Percentiles rank a stretch among this genome's conserved stretches.
Evolutionary conservation across 2,888 invertebrate species (phyloP).

Genomic region (Pheosia tremula): DNA sequence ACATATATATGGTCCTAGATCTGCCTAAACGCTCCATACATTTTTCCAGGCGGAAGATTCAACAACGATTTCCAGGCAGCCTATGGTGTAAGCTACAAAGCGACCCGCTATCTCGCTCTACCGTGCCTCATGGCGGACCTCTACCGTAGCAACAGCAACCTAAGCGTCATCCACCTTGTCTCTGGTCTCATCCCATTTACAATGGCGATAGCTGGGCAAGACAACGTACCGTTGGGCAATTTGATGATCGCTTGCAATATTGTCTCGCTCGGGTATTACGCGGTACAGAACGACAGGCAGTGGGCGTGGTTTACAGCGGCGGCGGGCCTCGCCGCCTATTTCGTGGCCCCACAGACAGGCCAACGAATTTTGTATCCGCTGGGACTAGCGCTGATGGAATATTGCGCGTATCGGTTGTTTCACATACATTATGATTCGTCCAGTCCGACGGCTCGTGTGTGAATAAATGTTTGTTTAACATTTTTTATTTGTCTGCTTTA

Average conservation of each 20-base stretch:
- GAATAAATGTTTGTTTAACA: constrained; percentile 5
- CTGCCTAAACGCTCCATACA: background rate
- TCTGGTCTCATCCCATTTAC: constrained; percentile 69
- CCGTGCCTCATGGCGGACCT: constrained; percentile 72
- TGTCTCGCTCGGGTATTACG: constrained; percentile 57
- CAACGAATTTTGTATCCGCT: constrained; percentile 62
- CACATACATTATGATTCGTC: constrained; percentile 27
- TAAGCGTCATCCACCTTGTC: constrained; percentile 57
- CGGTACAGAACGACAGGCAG: constrained; percentile 47
- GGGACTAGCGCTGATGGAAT: constrained; percentile 62
- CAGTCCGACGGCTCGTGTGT: background rate
- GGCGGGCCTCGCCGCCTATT: constrained; percentile 61
- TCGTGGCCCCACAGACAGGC: constrained; percentile 43
- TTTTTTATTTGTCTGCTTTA: no score
- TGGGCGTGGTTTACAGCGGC: constrained; percentile 72
- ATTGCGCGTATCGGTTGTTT: constrained; percentile 63
- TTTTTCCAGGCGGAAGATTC: constrained; percentile 55
- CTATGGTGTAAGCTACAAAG: constrained; percentile 58
- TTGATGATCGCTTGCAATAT: constrained; percentile 63
- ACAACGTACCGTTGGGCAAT: constrained; percentile 58
- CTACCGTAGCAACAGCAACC: constrained; percentile 43
- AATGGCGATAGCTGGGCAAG: constrained; percentile 56
- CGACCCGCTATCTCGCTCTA: constrained; percentile 62
- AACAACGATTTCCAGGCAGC: constrained; percentile 56
- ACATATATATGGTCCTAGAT: no score